Base-by-base conservation (phyloP, 2,888 invertebrate genomes). In the Macrosiphum euphorbiae region DNA sequence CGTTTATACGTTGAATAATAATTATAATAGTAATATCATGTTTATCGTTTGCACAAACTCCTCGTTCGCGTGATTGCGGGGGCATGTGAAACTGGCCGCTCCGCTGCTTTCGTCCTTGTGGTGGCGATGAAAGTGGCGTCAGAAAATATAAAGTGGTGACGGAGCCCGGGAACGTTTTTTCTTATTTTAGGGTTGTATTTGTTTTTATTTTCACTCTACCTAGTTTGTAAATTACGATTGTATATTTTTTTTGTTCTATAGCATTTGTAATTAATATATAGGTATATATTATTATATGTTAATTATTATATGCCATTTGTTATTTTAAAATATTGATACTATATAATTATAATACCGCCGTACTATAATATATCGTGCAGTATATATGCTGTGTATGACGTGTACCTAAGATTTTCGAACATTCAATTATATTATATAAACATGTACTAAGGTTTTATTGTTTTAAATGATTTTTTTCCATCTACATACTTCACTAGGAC, bases 201-300 rank as follows among this genome's bases (percentile, higher is more conserved):
- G 87, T 92, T 92, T 92, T 92, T 87, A 87, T 67, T 92, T 87
- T 87, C 35, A 87, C n/a, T 86, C 85, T 91, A 86, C 55, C 44
- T 93, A 93, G 93, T 88, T 90, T 93, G 93, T 93, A 90, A 93
- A 93, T 90, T 93, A 90, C 58, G 47, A 84, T 88, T 93, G 93
- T 93, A 93, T 90, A 93, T 90, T 85, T 93, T 84, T 78, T 78
- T 78, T 35, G 78, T 78, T 84, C n/a, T 93, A 93, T 85, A 93
- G 44, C 85, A 89, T 93, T 93, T 93, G 88, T 92, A 92, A 87
- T 86, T 86, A 91, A 55, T 78, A 91, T 84, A 26, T 87, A 87
- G 28, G 52, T 50, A 50, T n/a, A 50, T 50, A 85, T 10, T 58
- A 58, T 58, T n/a, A 50, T 52, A 88, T 88, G 20, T 35, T 88